phyloP scores from a whole-genome alignment of 2,888 invertebrate genomes.

The Temnothorax unifasciatus region DNA sequence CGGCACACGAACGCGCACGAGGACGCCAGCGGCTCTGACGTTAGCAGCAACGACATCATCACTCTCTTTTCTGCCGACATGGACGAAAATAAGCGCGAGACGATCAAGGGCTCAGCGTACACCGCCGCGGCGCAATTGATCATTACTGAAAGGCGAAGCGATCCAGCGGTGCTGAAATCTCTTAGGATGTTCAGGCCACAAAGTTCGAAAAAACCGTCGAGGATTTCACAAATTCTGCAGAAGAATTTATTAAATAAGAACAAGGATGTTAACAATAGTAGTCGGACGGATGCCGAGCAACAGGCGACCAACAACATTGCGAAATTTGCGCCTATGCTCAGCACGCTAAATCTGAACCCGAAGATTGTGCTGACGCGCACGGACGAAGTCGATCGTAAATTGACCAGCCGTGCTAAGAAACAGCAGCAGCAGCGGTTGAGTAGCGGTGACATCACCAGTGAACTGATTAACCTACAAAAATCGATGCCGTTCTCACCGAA shows the following conservation, averaged over 20 bases:
- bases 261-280: conserved; percentile 71
- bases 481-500: conserved; percentile 81
- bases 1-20: conserved; percentile 77
- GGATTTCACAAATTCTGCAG: conserved; percentile 77
- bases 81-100: conserved; percentile 84
- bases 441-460: conserved; percentile 80
- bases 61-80: conserved; percentile 84
- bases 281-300: conserved; percentile 64
- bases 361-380: conserved; percentile 85
- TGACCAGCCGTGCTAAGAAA: conserved; percentile 76
- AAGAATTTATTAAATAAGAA: conserved; percentile 79
- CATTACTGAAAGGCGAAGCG: conserved; percentile 85
- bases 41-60: conserved; percentile 84
- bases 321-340: conserved; percentile 85
- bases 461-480: conserved; percentile 83
- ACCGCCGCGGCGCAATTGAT: conserved; percentile 83
- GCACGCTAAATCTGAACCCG: conserved; percentile 86
- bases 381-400: conserved; percentile 81
- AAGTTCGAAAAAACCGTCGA: conserved; percentile 80
- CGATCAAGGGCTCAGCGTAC: conserved; percentile 83
- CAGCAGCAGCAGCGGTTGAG: conserved; percentile 78
- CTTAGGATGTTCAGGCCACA: conserved; percentile 87
- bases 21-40: conserved; percentile 81
- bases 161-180: conserved; percentile 87
- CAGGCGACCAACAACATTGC: conserved; percentile 67